Conservation (phyloP, 2,113 vertebrate genomes). For the Saguinus midas region DNA sequence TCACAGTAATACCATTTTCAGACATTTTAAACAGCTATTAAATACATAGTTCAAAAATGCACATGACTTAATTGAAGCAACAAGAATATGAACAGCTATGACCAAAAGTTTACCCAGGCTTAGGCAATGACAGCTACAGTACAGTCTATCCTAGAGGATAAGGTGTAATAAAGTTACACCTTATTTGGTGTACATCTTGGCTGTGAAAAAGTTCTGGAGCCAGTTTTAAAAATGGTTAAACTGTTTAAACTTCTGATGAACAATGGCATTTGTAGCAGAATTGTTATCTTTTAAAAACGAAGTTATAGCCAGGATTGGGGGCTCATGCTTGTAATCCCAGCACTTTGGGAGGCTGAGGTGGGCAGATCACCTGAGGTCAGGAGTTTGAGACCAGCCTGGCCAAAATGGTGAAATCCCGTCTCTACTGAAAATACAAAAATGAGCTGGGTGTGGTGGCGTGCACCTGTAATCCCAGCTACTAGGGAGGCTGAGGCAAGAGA, state of each 20-base stretch:
- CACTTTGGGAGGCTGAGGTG: too few relatives aligned
- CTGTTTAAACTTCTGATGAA: background rate
- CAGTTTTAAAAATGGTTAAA: slow-evolving; percentile 18
- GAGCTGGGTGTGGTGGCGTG: too few relatives aligned
- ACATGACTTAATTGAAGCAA: slow-evolving; percentile 38
- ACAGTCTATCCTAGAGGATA: background rate
- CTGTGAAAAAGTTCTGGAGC: slow-evolving; percentile 2
- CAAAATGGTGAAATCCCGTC: too few relatives aligned
- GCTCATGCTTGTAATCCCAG: too few relatives aligned
- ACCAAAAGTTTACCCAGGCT: slow-evolving; percentile 25
- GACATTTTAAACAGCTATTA: slow-evolving; percentile 37
- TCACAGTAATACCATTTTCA: slow-evolving; percentile 43
- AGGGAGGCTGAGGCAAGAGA: too few relatives aligned
- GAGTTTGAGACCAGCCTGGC: too few relatives aligned
- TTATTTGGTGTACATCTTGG: background rate
- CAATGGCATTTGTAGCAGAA: background rate
- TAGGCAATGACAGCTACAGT: slow-evolving; percentile 24
- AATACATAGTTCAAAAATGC: slow-evolving; percentile 27
- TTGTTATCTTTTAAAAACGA: background rate
- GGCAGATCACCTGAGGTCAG: too few relatives aligned
- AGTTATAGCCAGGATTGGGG: too few relatives aligned
- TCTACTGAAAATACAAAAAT: too few relatives aligned
- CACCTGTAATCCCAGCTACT: too few relatives aligned
- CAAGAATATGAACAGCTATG: slow-evolving; percentile 27
- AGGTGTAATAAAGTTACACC: background rate